A percentile compares a stretch with the other conserved stretches of the same genome.
phyloP scores from a whole-genome alignment of 2,797 vertebrate genomes.

The Manis javanica region DNA sequence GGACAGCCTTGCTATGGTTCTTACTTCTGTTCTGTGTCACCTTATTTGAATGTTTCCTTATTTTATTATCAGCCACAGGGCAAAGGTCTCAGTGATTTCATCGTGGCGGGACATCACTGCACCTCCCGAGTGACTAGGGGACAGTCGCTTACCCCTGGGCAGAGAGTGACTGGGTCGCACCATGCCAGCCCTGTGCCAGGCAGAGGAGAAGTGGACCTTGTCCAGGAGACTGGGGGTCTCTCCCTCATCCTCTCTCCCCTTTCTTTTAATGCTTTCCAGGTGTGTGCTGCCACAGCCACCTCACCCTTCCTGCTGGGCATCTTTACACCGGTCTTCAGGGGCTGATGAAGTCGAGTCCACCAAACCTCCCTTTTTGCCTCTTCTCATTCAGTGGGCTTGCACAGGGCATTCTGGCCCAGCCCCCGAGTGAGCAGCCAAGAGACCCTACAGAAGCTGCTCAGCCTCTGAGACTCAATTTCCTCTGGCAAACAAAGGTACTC shows the following conservation, averaged over 20 bases:
- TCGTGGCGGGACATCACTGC: background rate
- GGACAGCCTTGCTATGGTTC: background rate
- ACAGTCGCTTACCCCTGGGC: background rate
- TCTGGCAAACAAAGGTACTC: background rate
- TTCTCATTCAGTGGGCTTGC: background rate
- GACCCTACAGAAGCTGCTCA: background rate
- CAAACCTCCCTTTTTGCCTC: background rate
- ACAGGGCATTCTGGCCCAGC: background rate
- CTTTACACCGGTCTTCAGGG: background rate
- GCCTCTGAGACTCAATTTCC: background rate
- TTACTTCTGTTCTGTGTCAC: conserved; percentile 51
- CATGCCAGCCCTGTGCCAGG: background rate
- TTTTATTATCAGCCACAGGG: background rate
- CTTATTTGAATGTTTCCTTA: background rate
- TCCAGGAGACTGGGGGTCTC: background rate
- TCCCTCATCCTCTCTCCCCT: background rate
- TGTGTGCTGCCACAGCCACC: background rate
- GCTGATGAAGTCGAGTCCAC: background rate
- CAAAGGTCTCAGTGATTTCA: background rate
- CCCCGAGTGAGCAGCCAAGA: background rate
- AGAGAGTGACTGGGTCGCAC: background rate
- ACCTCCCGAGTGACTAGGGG: accelerated
- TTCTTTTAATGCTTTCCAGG: background rate
- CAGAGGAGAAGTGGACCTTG: background rate
- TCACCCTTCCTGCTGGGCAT: background rate